Evolutionary conservation across 2,888 invertebrate genomes (phyloP).

Genomic region (Ennomos erosarius): DNA sequence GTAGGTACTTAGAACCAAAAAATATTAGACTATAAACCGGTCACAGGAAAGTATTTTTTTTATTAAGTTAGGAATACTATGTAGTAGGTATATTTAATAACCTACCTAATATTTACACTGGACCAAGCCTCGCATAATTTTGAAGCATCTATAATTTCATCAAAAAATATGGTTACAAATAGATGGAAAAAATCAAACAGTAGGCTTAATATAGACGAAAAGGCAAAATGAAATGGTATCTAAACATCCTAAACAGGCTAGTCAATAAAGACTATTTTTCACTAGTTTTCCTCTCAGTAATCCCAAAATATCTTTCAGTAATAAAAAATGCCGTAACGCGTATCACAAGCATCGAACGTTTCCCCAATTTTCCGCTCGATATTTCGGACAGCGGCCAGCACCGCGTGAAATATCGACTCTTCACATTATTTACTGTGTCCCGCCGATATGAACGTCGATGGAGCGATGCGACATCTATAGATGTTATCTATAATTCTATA

Average conservation of each 20-base stretch:
- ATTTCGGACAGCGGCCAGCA: slow-evolving; percentile 18
- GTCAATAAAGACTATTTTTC: background rate
- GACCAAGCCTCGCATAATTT: too few relatives aligned
- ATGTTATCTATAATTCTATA: slow-evolving; percentile 6
- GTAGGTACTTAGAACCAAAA: slow-evolving; percentile 11
- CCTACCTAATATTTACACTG: too few relatives aligned
- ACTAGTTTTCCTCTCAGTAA: background rate
- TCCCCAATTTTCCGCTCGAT: slow-evolving; percentile 26
- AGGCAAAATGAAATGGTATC: too few relatives aligned
- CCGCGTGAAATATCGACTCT: slow-evolving; percentile 29
- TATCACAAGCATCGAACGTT: slow-evolving; percentile 12
- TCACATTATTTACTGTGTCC: slow-evolving; percentile 23
- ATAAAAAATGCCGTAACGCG: slow-evolving; percentile 21
- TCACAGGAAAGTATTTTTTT: too few relatives aligned
- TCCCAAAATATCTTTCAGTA: slow-evolving; percentile 25
- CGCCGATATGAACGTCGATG: slow-evolving; percentile 1
- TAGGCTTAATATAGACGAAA: too few relatives aligned
- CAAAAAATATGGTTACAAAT: too few relatives aligned
- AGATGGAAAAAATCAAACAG: too few relatives aligned
- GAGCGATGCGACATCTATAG: slow-evolving; percentile 5
- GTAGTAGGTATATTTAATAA: too few relatives aligned
- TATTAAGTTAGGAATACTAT: too few relatives aligned
- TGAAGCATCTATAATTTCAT: too few relatives aligned
- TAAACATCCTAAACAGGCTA: too few relatives aligned
- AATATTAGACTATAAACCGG: slow-evolving; percentile 5